phyloP scores from a whole-genome alignment of 2,113 vertebrate genomes.

The Lophochroa leadbeateri region DNA sequence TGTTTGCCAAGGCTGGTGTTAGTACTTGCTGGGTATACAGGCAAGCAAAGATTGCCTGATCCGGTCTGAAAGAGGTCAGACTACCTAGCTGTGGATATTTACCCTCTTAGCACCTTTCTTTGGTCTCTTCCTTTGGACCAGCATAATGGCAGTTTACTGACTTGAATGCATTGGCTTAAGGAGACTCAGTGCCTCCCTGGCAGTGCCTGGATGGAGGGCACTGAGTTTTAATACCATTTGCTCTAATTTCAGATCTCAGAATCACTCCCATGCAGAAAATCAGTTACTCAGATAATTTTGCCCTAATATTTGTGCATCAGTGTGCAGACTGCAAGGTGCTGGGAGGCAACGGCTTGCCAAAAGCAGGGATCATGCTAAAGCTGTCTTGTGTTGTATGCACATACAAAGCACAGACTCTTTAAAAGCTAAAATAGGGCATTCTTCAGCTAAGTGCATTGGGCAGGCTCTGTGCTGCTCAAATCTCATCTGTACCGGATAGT shows the following conservation, averaged over 20 bases:
- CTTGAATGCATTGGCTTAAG: not conserved
- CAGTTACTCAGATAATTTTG: not conserved
- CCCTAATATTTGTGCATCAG: not conserved
- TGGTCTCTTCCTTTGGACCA: not conserved
- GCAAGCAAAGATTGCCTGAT: not conserved
- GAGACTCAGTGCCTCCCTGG: not conserved
- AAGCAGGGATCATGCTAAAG: not conserved
- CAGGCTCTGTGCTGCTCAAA: not conserved
- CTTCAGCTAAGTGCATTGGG: not conserved
- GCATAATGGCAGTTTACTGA: not conserved
- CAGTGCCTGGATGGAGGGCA: not conserved
- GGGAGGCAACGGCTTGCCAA: not conserved
- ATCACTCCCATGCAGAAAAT: not conserved
- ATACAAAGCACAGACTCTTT: not conserved
- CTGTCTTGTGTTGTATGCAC: not conserved
- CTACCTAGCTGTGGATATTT: not conserved
- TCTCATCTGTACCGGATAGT: not conserved
- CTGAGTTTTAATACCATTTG: not conserved
- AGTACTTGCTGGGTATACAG: not conserved
- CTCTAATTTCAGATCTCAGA: not conserved
- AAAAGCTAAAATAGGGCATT: not conserved
- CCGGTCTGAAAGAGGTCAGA: not conserved
- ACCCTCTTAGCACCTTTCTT: not conserved
- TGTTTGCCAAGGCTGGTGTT: not conserved
- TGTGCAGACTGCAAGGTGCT: not conserved